These are phyloP conservation scores for Drosophila bifasciata DNA, from an alignment of 1,140 invertebrate genomes.

Conservation along the genomic window DNA sequence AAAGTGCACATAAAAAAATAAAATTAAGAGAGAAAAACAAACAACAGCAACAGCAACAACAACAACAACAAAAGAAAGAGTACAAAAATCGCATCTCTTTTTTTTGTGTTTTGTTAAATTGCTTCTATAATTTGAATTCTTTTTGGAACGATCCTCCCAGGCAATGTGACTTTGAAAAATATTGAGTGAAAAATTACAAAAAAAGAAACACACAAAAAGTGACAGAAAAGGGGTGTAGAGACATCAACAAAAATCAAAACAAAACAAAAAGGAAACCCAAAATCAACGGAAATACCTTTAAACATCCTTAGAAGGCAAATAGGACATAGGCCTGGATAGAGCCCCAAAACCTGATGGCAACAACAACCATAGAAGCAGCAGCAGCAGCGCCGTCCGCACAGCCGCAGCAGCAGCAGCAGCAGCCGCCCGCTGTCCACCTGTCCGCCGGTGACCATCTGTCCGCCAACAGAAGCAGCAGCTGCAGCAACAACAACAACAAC, in stretches of 20 bases:
- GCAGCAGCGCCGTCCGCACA: slow-evolving; percentile 24
- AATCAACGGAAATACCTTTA: slow-evolving; percentile 13
- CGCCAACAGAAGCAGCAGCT: slow-evolving; percentile 28
- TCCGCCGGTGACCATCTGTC: slow-evolving; percentile 6
- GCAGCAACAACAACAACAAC: slow-evolving; percentile 11
- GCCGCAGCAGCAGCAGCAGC: slow-evolving; percentile 43
- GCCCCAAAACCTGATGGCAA: slow-evolving; percentile 75
- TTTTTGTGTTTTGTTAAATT: slow-evolving; percentile 30
- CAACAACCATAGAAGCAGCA: slow-evolving; percentile 61
- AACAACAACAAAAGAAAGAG: not conserved
- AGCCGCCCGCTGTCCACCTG: slow-evolving; percentile 43
- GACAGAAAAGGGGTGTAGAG: slow-evolving; percentile 2
- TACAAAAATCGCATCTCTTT: not conserved
- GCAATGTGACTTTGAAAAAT: slow-evolving; percentile 70
- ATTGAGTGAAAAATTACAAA: slow-evolving; percentile 30
- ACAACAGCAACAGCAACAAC: not conserved
- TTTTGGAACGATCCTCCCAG: slow-evolving; percentile 10
- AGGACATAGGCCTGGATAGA: slow-evolving; percentile 10
- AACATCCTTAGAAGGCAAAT: slow-evolving; percentile 27
- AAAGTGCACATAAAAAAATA: slow-evolving; percentile 25
- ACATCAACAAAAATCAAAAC: slow-evolving; percentile 5
- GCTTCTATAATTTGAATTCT: not conserved
- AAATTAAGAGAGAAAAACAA: too few species aligned
- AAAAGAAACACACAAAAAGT: slow-evolving; percentile 18
- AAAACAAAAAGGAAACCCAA: slow-evolving; percentile 11